Percentiles rank a stretch among this genome's conserved stretches.
Conservation (phyloP, 2,888 invertebrate species). For the Philereme transversata region DNA sequence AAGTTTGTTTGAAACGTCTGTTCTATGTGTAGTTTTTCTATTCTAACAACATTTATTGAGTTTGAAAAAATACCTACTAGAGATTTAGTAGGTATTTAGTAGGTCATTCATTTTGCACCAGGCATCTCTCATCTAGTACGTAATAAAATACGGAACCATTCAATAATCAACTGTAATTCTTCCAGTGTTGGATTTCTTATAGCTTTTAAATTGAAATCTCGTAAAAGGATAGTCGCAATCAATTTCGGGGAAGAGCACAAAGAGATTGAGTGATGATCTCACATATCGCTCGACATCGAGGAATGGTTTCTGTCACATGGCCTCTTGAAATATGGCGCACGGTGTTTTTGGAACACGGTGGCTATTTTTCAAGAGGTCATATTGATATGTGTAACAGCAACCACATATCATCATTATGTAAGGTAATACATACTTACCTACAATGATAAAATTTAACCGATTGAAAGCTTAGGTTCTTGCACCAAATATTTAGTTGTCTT, state of each 20-base stretch:
- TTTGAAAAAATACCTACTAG: no score
- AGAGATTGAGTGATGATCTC: constrained; percentile 71
- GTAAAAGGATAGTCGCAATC: constrained; percentile 39
- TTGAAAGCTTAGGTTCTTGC: no score
- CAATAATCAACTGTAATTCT: constrained; percentile 6
- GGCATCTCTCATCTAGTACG: constrained; percentile 1
- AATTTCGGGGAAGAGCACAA: constrained; percentile 51
- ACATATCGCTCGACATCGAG: constrained; percentile 64
- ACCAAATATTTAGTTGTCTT: no score
- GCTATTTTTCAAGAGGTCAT: neutral
- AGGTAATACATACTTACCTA: no score
- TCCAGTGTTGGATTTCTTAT: neutral
- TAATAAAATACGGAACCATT: constrained; percentile 13
- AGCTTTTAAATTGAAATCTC: constrained; percentile 10
- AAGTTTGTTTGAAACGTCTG: no score
- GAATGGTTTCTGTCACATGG: constrained; percentile 71
- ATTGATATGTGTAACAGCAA: no score
- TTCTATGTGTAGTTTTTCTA: no score
- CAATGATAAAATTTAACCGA: no score
- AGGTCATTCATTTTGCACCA: constrained; percentile 13
- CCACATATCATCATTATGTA: no score
- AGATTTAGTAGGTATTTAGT: no score
- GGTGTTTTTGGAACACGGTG: constrained; percentile 3
- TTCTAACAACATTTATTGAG: no score
- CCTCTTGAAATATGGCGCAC: constrained; percentile 64